Base-by-base conservation (phyloP, 2,888 invertebrate species). In the Koerneria pararmatus region DNA sequence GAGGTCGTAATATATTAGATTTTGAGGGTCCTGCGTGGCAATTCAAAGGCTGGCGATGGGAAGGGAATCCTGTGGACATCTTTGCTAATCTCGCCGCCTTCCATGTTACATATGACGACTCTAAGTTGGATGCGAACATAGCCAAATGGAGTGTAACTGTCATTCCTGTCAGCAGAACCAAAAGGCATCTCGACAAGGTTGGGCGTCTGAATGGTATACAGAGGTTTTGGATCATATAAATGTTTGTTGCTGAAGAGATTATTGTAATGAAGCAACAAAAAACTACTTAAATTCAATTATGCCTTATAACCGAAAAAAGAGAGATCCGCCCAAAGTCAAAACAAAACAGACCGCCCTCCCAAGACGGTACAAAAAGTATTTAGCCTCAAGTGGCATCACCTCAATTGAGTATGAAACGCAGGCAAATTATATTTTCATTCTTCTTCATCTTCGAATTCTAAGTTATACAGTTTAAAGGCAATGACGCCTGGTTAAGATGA, bases 1-100 rank as follows among this genome's bases (percentile, higher is more conserved):
- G n/a, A 31, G 22, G 2, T 6, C 19, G 3, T 56, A 0, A 19
- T 19, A 49, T 8, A 61, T 49, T 53, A 3, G 27, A 22, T 22
- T 60, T 71, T 41, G 93, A 95, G 88, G 98, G 98, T 0, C 97
- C 95, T 0, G 93, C 95, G 0, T 98, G 98, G 98, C 98, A 98
- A 86, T 98, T 98, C 85, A 98, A 98, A 85, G 32, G 78, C 29
- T 98, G 97, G 93, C 97, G 97, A 0, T 97, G 94, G 91, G 92
- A 92, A 82, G 91, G 92, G 22, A 95, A 95, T 85, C 98, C 98
- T 0, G 93, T 93, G 0, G 95, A 97, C 83, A 97, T 98, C 75
- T 98, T 98, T 85, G 89, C 94, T 66, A 93, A 93, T 87, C 91
- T 98, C 82, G 90, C 91, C 84, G 97, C 94, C 62, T 98, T 95